Evolutionary conservation across 2,797 vertebrate species (phyloP), one percentile per base, ranked within the genome.

Genomic region (Falco concolor): DNA sequence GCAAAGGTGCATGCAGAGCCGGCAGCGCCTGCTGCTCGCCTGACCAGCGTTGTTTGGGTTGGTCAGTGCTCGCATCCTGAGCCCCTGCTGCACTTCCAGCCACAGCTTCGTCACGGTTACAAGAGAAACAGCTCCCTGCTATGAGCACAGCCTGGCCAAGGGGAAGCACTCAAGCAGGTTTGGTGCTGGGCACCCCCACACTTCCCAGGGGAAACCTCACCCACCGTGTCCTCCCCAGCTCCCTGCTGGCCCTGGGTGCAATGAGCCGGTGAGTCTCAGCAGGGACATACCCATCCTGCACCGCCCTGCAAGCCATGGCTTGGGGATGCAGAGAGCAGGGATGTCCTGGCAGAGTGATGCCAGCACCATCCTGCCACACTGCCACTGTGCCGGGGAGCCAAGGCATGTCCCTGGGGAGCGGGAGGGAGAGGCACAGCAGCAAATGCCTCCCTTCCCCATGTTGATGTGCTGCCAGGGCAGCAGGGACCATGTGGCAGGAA

Each of bases 231-330:
- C 45, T 47, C 42, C 42, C 4, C n/a, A 18, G 32, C 47, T 27
- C 24, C n/a, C 76, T 13, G 28, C 44, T 38, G 22, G 42, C 47
- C 18, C 2, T 3, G 61, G 36, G 80, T 52, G 50, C 74, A 36
- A 45, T 9, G 54, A 34, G 56, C 50, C 17, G 73, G 27, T 3
- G 36, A 44, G 30, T 34, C n/a, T 18, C 59, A 6, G 82, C 9
- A 10, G 52, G 34, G 40, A n/a, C 0, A 1, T 27, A 22, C 14
- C 30, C 3, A 0, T n/a, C 32, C 23, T 6, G 38, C 2, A 17
- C 52, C 57, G 34, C 54, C 54, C 61, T 28, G 40, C 49, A 8
- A 61, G 54, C 34, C 23, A 3, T 0, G 2, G 38, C 77, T 10
- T 2, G 0, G 40, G 45, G 52, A 7, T 2, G 2, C 2, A 1